Conservation (phyloP, 1,140 invertebrate species). For the Wasmannia auropunctata region DNA sequence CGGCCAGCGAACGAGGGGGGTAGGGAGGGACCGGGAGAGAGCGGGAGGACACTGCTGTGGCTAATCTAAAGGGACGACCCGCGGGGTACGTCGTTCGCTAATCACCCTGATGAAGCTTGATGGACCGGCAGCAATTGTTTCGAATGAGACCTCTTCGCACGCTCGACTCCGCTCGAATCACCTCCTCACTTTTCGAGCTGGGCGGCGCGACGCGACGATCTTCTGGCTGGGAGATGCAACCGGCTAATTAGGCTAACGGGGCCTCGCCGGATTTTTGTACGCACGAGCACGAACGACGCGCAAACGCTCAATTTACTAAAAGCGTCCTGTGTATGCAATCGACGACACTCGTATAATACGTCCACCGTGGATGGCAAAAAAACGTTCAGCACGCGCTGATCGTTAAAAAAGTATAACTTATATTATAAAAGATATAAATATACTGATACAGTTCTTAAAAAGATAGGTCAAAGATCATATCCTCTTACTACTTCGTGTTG, state of each 20-base stretch:
- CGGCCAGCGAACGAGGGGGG: slow-evolving; percentile 8
- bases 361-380: not conserved
- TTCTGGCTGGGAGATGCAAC: slow-evolving; percentile 28
- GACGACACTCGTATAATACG: not conserved
- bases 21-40: slow-evolving; percentile 35
- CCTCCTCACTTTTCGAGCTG: slow-evolving; percentile 41
- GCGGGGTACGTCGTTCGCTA: slow-evolving; percentile 79
- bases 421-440: not conserved
- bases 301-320: slow-evolving; percentile 34
- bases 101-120: slow-evolving; percentile 83
- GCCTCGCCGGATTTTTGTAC: slow-evolving; percentile 47
- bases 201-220: slow-evolving; percentile 13
- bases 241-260: slow-evolving; percentile 47
- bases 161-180: slow-evolving; percentile 56
- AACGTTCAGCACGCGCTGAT: not conserved
- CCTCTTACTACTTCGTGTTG: not conserved
- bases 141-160: slow-evolving; percentile 77
- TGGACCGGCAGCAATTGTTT: slow-evolving; percentile 82
- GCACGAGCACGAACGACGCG: slow-evolving; percentile 4
- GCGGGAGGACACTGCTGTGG: slow-evolving; percentile 74
- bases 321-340: not conserved
- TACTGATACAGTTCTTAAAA: not conserved
- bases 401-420: not conserved
- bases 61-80: slow-evolving; percentile 81
- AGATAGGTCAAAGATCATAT: not conserved